Evolutionary conservation across 2,888 invertebrate species (phyloP).

Genomic region (Tetramorium bicarinatum): DNA sequence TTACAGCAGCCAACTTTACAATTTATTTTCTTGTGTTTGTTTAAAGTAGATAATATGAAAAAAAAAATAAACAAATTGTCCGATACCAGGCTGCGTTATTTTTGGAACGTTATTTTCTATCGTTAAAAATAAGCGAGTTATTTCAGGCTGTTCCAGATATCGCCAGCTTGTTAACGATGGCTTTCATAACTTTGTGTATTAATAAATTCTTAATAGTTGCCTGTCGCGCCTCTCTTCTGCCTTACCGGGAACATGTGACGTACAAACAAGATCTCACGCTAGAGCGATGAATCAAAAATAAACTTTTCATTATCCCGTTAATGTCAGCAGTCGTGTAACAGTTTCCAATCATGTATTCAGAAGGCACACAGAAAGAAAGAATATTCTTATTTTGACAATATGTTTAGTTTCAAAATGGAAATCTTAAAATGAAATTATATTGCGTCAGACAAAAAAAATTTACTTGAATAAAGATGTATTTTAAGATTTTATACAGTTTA

Average conservation of each 20-base stretch:
- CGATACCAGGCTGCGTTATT: conserved; percentile 26
- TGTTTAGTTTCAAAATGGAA: no score
- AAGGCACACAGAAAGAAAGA: no score
- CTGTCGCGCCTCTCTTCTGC: background rate
- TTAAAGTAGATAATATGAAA: conserved; percentile 3
- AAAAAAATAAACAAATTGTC: conserved; percentile 1
- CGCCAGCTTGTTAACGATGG: conserved; percentile 6
- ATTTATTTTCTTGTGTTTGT: conserved; percentile 11
- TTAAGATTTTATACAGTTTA: no score
- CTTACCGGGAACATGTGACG: background rate
- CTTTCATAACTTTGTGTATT: conserved; percentile 41
- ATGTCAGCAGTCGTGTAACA: conserved; percentile 32
- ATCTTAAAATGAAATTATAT: no score
- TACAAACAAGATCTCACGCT: conserved; percentile 28
- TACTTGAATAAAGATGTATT: no score
- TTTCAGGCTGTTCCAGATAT: conserved; percentile 41
- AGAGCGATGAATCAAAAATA: background rate
- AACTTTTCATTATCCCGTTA: conserved; percentile 8
- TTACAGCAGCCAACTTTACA: background rate
- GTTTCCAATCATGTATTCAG: background rate
- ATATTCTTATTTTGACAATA: no score
- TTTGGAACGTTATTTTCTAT: conserved; percentile 45
- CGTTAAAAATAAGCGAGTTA: conserved; percentile 48
- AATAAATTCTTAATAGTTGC: conserved; percentile 42
- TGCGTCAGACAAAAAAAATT: no score